Evolutionary conservation across 2,888 invertebrate species (phyloP), one percentile per base, ranked within the genome.

Genomic region (Nymphalis c-album): DNA sequence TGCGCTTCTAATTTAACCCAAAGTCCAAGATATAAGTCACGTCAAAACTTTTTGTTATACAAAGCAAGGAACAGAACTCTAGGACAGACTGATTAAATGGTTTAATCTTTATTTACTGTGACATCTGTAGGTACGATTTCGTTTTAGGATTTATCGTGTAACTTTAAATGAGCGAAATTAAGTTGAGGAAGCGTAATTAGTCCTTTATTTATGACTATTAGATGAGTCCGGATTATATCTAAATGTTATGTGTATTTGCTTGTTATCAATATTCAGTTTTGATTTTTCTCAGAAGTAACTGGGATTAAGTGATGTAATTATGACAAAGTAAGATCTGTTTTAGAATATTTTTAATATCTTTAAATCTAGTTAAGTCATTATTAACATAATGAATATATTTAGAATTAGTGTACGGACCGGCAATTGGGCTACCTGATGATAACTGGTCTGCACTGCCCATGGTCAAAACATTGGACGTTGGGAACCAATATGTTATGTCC

Each of bases 21-120:
- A 83, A 85, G 80, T 85, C 84, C 75, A 77, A 85, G 85, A 85
- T 84, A 89, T 88, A 88, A 90, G 86, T 90, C 87, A 88, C 80
- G 86, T 85, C 85, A 79, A 80, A 91, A 90, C 83, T 91, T 90
- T 83, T 80, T 79, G 83, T 82, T 80, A 80, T 83, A 82, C 83
- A 85, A 82, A 78, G 78, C 77, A 77, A 73, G 71, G 57, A 57
- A 71, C 71, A 75, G 75, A 78, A 80, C 77, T 79, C 76, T 76
- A 79, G 81, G 80, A 85, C 82, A 78, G 83, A 84, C 87, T 88
- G 88, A 90, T 90, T 88, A 87, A 89, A 90, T 86, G 86, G 87
- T 87, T 86, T 88, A 88, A 90, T 90, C 88, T 86, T 88, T 90
- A 90, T 90, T 89, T 90, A 89, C 88, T 82, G 84, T 76, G 80